These are phyloP conservation scores for Scatophagus argus DNA, from an alignment of 2,113 vertebrate genomes.

Conservation along the genomic window DNA sequence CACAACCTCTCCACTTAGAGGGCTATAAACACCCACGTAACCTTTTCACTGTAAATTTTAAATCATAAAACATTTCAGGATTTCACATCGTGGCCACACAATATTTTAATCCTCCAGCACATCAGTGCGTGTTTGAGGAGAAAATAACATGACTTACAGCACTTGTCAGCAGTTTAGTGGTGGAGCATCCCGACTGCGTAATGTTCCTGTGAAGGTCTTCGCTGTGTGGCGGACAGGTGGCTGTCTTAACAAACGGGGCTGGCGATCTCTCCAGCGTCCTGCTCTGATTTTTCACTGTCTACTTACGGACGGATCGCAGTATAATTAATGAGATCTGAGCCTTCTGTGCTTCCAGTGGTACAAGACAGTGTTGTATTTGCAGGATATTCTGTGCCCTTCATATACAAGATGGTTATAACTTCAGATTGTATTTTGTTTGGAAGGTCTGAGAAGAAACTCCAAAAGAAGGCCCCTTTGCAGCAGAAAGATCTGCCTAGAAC, in stretches of 20 bases:
- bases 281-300: conserved; percentile 48
- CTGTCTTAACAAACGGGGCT: not conserved
- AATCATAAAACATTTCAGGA: not conserved
- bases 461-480: not conserved
- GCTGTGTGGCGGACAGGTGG: not conserved
- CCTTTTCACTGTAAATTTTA: not conserved
- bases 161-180: conserved; percentile 10
- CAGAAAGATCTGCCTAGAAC: not conserved
- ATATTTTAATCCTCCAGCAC: not conserved
- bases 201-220: conserved; percentile 26
- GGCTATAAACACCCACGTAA: not conserved
- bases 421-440: not conserved
- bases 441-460: too few relatives aligned
- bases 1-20: not conserved
- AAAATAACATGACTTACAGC: not conserved
- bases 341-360: not conserved
- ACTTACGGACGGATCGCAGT: conserved; percentile 19
- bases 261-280: conserved; percentile 16
- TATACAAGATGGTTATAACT: not conserved
- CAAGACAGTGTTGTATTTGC: not conserved
- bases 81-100: not conserved
- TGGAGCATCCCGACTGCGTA: not conserved
- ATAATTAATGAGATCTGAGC: conserved; percentile 47
- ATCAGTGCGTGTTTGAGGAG: conserved; percentile 7
- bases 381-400: not conserved